phyloP scores from a whole-genome alignment of 2,888 invertebrate species.

The Tenthredo notha region DNA sequence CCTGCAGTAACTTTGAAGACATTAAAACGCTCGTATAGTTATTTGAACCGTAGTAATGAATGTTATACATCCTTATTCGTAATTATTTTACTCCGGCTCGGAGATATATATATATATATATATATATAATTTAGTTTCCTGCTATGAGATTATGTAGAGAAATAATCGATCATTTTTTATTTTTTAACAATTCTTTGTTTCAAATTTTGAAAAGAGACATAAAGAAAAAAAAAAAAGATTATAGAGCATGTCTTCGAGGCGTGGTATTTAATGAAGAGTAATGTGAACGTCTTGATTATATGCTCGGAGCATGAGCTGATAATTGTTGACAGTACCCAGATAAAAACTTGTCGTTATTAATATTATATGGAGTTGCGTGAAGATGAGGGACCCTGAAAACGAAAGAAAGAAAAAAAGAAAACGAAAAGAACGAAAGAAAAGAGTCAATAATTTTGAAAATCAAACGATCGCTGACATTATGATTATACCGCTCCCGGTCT shows the following conservation, averaged over 20 bases:
- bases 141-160: too few species aligned
- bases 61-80: neutral
- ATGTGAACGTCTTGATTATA: neutral
- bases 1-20: neutral
- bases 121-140: too few species aligned
- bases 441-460: neutral
- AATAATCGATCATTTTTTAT: too few species aligned
- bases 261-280: neutral
- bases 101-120: neutral
- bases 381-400: conserved; percentile 5
- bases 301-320: conserved; percentile 51
- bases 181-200: too few species aligned
- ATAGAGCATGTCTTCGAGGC: conserved; percentile 14
- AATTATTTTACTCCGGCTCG: conserved; percentile 13
- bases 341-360: conserved; percentile 31
- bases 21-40: neutral
- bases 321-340: conserved; percentile 45
- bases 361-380: conserved; percentile 32
- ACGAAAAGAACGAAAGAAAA: neutral
- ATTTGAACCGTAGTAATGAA: neutral
- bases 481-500: neutral
- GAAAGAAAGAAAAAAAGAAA: neutral
- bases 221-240: neutral
- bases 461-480: neutral
- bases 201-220: too few species aligned